Conservation (phyloP, 1,140 invertebrate species). For the Drosophila lacteicornis region DNA sequence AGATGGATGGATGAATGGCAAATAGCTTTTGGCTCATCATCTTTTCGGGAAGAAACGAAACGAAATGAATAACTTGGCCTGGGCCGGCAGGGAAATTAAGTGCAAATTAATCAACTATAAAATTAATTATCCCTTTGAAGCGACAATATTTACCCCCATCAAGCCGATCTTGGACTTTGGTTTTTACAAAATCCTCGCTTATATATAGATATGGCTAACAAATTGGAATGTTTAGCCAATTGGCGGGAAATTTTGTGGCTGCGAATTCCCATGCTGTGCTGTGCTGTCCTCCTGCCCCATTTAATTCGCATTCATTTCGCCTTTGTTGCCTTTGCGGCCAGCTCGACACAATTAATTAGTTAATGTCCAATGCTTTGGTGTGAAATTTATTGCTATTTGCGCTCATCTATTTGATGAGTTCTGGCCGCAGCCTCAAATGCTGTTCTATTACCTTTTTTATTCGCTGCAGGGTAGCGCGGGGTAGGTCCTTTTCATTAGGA, state of each 20-base stretch:
- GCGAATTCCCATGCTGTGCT: background rate
- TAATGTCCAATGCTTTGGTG: slow-evolving; percentile 75
- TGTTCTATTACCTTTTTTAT: slow-evolving; percentile 11
- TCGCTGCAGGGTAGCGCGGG: background rate
- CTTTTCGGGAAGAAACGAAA: slow-evolving; percentile 7
- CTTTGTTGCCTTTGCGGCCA: slow-evolving; percentile 64
- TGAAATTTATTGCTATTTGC: slow-evolving; percentile 78
- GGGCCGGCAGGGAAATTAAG: slow-evolving; percentile 20
- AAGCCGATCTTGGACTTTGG: background rate
- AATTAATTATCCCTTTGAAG: slow-evolving; percentile 61
- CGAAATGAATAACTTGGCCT: slow-evolving; percentile 4
- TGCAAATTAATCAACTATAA: slow-evolving; percentile 63
- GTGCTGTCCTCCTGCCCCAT: slow-evolving; percentile 4
- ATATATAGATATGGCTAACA: background rate
- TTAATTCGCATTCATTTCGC: slow-evolving; percentile 32
- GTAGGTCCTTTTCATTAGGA: background rate
- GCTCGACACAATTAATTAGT: slow-evolving; percentile 81
- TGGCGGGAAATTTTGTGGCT: slow-evolving; percentile 22
- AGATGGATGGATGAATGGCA: slow-evolving; percentile 31
- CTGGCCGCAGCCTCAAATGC: slow-evolving; percentile 19
- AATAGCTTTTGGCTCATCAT: slow-evolving; percentile 55
- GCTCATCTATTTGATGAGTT: slow-evolving; percentile 66
- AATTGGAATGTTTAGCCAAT: slow-evolving; percentile 15
- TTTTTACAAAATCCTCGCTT: background rate
- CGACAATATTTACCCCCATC: background rate